phyloP scores from a whole-genome alignment of 2,888 invertebrate genomes.

The Leptarthrus brevirostris region DNA sequence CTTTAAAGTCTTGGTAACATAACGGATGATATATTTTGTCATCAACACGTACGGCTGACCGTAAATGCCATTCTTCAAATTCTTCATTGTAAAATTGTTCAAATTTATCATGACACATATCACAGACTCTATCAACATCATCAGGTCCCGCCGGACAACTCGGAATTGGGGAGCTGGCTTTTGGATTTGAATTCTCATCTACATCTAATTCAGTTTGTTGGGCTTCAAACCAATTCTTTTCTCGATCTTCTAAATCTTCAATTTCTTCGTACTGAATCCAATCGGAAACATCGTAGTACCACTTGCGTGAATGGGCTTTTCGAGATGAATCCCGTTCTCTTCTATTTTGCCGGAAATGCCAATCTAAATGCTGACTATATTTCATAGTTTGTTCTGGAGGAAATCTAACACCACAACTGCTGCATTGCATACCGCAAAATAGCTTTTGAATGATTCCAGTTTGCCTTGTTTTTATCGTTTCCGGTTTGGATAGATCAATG shows the following conservation, averaged over 20 bases:
- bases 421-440: constrained; percentile 95
- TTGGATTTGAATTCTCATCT: constrained; percentile 70
- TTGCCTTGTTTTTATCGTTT: constrained; percentile 81
- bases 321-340: constrained; percentile 86
- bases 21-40: constrained; percentile 87
- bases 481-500: constrained; percentile 76
- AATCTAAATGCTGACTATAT: constrained; percentile 96
- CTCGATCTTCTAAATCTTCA: constrained; percentile 89
- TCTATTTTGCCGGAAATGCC: constrained; percentile 97
- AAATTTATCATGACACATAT: constrained; percentile 92
- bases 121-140: constrained; percentile 78
- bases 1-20: constrained; percentile 89
- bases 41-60: constrained; percentile 82
- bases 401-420: constrained; percentile 95
- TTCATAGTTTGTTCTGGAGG: constrained; percentile 88
- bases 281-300: constrained; percentile 91
- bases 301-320: constrained; percentile 84
- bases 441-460: constrained; percentile 76
- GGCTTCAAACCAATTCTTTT: constrained; percentile 89
- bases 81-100: constrained; percentile 97
- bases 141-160: constrained; percentile 78
- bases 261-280: constrained; percentile 96
- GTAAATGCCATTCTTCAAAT: constrained; percentile 95
- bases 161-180: constrained; percentile 71
- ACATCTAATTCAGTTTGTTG: constrained; percentile 71